Base-by-base conservation (phyloP, 2,797 vertebrate genomes). In the Peromyscus melanophrys region DNA sequence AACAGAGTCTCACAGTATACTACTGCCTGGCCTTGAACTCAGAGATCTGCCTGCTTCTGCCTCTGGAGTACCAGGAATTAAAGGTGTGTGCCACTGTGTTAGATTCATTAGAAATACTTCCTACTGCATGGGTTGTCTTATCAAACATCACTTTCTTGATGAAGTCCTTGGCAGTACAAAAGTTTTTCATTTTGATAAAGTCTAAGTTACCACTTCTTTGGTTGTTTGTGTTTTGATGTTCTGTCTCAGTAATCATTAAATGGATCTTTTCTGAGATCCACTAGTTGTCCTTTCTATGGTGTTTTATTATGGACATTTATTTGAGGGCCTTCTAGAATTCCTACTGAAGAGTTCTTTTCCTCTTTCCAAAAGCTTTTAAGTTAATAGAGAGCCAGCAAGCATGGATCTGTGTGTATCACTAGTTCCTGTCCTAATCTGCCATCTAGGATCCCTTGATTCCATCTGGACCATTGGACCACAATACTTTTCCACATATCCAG, bases 341-440 rank as follows among this genome's bases (percentile, higher is more conserved):
- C 37, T 90, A 85, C 27, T 85, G 49, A 95, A 89, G 40, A 96
- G 61, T 95, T 92, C 10, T 83, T 95, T 93, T 37, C 86, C 27
- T 90, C 37, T 80, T 91, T 61, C 37, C 57, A 57, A 61, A 89
- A 82, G 27, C 34, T 90, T 96, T 78, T 89, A 82, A 88, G 34
- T 69, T 86, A 89, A 49, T 73, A 67, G 63, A 94, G 46, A 57
- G 13, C 83, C 59, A 29, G 43, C 40, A 65, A 84, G 31, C 82
- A 85, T 67, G 65, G 19, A 67, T 46, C 29, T 85, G 40, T n/a
- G 10, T 84, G 40, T 34, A 65, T 84, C 40, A 46, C 59, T 76
- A 61, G n/a, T 65, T 37, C 63, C 65, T 88, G 1, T 67, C 40
- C 27, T 85, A 29, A 76, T 40, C 14, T 67, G 8, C 52, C 59